A percentile compares a stretch with the other conserved stretches of the same genome.
Conservation (phyloP, 2,888 invertebrate species). For the Cactoblastis cactorum region DNA sequence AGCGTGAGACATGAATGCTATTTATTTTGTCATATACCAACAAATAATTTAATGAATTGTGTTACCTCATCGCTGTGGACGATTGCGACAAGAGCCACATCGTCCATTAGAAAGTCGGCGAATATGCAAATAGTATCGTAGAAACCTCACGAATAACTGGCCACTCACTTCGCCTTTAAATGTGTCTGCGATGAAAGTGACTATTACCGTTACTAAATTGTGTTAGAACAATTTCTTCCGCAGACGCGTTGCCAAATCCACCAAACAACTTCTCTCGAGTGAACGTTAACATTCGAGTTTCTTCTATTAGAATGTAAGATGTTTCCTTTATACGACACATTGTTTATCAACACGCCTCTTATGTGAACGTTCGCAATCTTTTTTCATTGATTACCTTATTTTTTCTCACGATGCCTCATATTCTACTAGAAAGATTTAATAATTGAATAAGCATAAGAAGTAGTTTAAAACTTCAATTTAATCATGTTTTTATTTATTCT, state of each 20-base stretch:
- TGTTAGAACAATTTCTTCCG: constrained; percentile 67
- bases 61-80: constrained; percentile 72
- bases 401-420: constrained; percentile 41
- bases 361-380: constrained; percentile 43
- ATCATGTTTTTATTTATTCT: too few species aligned
- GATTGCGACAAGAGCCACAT: constrained; percentile 77
- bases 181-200: constrained; percentile 77
- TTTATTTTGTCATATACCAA: constrained; percentile 49
- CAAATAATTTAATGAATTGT: constrained; percentile 72
- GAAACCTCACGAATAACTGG: constrained; percentile 79
- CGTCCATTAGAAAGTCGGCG: constrained; percentile 79
- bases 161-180: constrained; percentile 76
- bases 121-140: constrained; percentile 80
- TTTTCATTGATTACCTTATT: constrained; percentile 47
- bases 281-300: constrained; percentile 17
- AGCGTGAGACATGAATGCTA: constrained; percentile 55
- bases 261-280: constrained; percentile 19
- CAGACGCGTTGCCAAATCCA: constrained; percentile 50
- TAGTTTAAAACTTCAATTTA: too few species aligned
- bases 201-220: constrained; percentile 73
- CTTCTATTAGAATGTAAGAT: constrained; percentile 40
- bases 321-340: constrained; percentile 44
- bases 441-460: neutral
- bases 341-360: constrained; percentile 57
- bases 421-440: neutral